Percentiles rank a stretch among this genome's conserved stretches.
phyloP scores from a whole-genome alignment of 1,140 invertebrate genomes.

The Homalodisca vitripennis region DNA sequence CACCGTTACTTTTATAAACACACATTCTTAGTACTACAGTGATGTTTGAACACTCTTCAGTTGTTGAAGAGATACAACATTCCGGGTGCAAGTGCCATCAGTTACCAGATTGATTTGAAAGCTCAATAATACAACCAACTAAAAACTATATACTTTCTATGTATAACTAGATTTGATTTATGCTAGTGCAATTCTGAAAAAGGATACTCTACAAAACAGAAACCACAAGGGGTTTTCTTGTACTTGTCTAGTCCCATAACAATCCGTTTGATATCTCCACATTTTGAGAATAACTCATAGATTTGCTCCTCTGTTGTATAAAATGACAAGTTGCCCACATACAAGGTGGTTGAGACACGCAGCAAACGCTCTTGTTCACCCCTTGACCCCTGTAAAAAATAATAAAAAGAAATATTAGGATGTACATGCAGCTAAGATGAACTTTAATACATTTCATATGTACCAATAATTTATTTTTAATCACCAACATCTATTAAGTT shows the following conservation, averaged over 20 bases:
- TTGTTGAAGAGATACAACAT: too few species aligned
- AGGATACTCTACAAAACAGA: constrained; percentile 95
- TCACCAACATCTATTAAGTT: neutral
- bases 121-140: too few species aligned
- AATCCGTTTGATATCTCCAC: constrained; percentile 94
- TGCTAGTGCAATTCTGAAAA: too few species aligned
- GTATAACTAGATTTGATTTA: too few species aligned
- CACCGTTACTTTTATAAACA: too few species aligned
- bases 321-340: constrained; percentile 98
- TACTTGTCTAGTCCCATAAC: constrained; percentile 98
- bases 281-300: constrained; percentile 94
- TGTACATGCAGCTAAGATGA: neutral
- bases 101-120: too few species aligned
- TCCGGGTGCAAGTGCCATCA: too few species aligned
- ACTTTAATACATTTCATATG: neutral
- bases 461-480: neutral
- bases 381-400: constrained; percentile 74
- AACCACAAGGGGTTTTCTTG: constrained; percentile 98
- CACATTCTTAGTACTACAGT: too few species aligned
- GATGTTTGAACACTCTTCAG: too few species aligned
- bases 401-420: constrained; percentile 23
- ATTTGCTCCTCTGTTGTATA: constrained; percentile 99
- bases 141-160: too few species aligned
- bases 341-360: constrained; percentile 77
- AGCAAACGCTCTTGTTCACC: constrained; percentile 88